phyloP scores from a whole-genome alignment of 2,797 vertebrate genomes.

The Bufotes viridis region DNA sequence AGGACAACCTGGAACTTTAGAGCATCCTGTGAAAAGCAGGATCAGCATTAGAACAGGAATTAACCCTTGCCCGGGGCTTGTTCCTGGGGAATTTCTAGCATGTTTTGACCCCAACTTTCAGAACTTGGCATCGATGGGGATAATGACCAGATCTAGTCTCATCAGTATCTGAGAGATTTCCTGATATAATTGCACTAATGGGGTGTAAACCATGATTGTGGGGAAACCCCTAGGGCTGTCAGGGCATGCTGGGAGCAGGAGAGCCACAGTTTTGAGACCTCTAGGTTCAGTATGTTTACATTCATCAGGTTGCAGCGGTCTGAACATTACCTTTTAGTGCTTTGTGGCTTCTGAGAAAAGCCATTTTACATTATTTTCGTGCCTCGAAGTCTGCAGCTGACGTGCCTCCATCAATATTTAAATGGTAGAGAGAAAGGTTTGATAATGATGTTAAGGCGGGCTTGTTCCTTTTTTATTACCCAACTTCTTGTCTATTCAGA shows the following conservation, averaged over 20 bases:
- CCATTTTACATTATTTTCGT: neutral
- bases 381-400: neutral
- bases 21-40: neutral
- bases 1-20: slow-evolving; percentile 28
- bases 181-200: neutral
- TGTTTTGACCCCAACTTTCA: neutral
- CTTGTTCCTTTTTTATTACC: neutral
- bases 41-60: neutral
- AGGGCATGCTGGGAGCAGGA: neutral
- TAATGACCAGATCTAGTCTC: neutral
- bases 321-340: neutral
- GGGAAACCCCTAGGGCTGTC: neutral
- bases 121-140: too few relatives aligned
- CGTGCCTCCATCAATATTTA: neutral
- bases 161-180: neutral
- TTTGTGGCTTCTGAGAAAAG: neutral
- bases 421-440: neutral
- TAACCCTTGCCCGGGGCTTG: neutral
- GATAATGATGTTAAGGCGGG: neutral
- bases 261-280: neutral
- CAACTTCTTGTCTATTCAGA: neutral
- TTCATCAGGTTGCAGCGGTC: neutral
- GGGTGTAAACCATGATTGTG: neutral
- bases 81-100: neutral
- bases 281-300: neutral